phyloP scores from a whole-genome alignment of 2,113 vertebrate species.

The Callionymus lyra region DNA sequence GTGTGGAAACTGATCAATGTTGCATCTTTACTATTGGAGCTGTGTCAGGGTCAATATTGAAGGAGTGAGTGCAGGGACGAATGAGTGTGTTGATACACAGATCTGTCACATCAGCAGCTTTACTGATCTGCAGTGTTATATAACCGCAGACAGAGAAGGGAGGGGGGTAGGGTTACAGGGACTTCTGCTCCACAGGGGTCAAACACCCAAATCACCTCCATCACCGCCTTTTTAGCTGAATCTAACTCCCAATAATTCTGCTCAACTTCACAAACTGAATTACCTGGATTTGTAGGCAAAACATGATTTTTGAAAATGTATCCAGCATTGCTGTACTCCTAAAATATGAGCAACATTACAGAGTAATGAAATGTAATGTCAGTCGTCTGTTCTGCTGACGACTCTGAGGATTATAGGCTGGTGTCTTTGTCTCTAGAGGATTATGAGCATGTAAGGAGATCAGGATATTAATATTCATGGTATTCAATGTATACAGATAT shows the following conservation, averaged over 20 bases:
- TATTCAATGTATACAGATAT: constrained; percentile 10
- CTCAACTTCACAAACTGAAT: not conserved
- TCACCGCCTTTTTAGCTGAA: not conserved
- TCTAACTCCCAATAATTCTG: not conserved
- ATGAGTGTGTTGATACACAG: constrained; percentile 26
- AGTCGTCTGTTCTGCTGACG: constrained; percentile 12
- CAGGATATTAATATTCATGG: constrained; percentile 55
- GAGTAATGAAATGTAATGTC: not conserved
- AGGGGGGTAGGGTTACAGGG: constrained; percentile 3
- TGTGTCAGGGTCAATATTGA: constrained; percentile 12
- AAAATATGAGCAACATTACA: not conserved
- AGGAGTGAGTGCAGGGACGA: not conserved
- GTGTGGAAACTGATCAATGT: too few relatives aligned
- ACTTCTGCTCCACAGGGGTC: constrained; percentile 7
- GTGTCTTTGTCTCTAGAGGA: constrained; percentile 50
- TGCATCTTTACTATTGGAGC: too few relatives aligned
- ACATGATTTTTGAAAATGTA: constrained; percentile 21
- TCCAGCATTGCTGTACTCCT: too few relatives aligned
- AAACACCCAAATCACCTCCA: not conserved
- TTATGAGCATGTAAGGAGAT: constrained; percentile 55
- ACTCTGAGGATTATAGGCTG: constrained; percentile 49
- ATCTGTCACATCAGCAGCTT: constrained; percentile 64
- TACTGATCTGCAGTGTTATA: constrained; percentile 63
- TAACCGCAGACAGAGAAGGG: constrained; percentile 25
- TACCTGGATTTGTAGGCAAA: constrained; percentile 1